Percentiles rank a stretch among this genome's conserved stretches.
phyloP scores from a whole-genome alignment of 2,888 invertebrate species.

The Drymonia ruficornis region DNA sequence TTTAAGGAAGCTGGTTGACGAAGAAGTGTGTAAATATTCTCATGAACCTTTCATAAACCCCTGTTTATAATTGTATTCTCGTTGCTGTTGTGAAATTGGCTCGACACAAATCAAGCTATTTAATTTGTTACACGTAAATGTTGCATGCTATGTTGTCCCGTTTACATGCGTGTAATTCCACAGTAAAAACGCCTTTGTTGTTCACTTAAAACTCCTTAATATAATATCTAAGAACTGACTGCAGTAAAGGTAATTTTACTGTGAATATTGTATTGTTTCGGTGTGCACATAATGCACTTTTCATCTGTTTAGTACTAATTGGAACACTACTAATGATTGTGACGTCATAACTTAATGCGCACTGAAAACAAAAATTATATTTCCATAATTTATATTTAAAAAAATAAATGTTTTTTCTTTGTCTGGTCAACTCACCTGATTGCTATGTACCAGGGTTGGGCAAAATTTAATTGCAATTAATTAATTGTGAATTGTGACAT shows the following conservation, averaged over 20 bases:
- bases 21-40: too few relatives aligned
- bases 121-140: constrained; percentile 41
- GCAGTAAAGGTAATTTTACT: constrained; percentile 7
- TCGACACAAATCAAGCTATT: constrained; percentile 36
- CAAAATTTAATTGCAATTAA: too few relatives aligned
- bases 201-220: background rate
- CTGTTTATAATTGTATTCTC: background rate
- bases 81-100: constrained; percentile 39
- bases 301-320: constrained; percentile 70
- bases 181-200: constrained; percentile 4
- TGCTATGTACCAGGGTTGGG: too few relatives aligned
- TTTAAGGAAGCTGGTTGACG: too few relatives aligned
- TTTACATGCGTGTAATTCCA: constrained; percentile 12
- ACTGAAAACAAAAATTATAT: constrained; percentile 12
- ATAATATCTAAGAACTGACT: background rate
- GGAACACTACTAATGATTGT: constrained; percentile 65
- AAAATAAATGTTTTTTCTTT: background rate
- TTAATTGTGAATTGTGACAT: too few relatives aligned
- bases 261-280: constrained; percentile 32
- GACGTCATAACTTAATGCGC: constrained; percentile 48
- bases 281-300: constrained; percentile 63
- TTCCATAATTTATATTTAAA: background rate
- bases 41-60: background rate
- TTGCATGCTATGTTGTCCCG: constrained; percentile 65
- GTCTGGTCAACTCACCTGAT: constrained; percentile 4